Evolutionary conservation across 2,888 invertebrate genomes (phyloP).

Genomic region (Ashinkailepas kermadecensis): DNA sequence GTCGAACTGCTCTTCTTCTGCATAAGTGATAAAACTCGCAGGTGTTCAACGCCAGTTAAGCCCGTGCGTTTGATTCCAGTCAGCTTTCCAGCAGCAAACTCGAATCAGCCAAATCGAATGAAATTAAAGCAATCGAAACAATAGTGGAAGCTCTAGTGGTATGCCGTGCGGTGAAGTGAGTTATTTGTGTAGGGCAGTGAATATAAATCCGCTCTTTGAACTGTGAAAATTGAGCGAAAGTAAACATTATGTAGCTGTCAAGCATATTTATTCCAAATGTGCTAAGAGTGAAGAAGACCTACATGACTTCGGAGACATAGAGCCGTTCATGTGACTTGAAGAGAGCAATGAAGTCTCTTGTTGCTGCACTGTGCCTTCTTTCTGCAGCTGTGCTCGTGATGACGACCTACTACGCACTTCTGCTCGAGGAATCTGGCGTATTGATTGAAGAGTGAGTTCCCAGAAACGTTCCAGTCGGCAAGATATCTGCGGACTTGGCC

Average conservation of each 20-base stretch:
- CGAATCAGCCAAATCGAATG: background rate
- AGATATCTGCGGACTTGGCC: background rate
- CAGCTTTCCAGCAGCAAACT: slow-evolving; percentile 14
- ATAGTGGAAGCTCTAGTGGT: too few relatives aligned
- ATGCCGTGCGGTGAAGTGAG: too few relatives aligned
- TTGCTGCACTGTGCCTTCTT: background rate
- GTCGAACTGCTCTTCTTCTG: too few relatives aligned
- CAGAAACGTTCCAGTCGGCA: background rate
- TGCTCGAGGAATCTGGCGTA: background rate
- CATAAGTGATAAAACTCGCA: background rate
- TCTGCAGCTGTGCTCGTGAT: background rate
- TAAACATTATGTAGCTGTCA: too few relatives aligned
- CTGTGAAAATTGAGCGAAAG: too few relatives aligned
- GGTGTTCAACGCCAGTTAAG: background rate
- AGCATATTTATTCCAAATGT: too few relatives aligned
- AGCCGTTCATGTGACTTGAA: too few relatives aligned
- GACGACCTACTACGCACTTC: background rate
- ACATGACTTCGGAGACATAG: too few relatives aligned
- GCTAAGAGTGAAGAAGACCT: too few relatives aligned
- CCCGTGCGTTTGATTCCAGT: slow-evolving; percentile 5
- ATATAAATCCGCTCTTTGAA: too few relatives aligned
- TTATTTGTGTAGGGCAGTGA: too few relatives aligned
- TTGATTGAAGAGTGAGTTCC: background rate
- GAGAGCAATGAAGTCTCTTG: background rate
- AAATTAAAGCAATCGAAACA: too few relatives aligned